Evolutionary conservation across 1,140 invertebrate species (phyloP).

Genomic region (Archegozetes longisetosus): DNA sequence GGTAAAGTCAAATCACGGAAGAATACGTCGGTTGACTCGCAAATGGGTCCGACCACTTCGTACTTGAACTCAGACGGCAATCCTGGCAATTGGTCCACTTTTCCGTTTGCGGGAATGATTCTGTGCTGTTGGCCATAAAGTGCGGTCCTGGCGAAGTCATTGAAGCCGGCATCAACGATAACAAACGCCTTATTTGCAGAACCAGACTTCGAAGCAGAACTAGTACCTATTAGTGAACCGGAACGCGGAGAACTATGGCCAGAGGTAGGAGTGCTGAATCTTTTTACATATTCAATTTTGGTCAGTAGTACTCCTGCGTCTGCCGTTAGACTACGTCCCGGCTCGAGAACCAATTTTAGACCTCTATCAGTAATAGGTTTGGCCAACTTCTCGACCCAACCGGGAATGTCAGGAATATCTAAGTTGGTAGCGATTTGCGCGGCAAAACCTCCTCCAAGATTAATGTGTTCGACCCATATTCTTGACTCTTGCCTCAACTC

Average conservation of each 20-base stretch:
- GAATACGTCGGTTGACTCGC: slow-evolving; percentile 33
- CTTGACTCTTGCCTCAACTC: slow-evolving; percentile 8
- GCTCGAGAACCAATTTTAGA: slow-evolving; percentile 29
- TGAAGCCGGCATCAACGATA: slow-evolving; percentile 24
- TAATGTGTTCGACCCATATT: slow-evolving; percentile 23
- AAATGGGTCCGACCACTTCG: slow-evolving; percentile 35
- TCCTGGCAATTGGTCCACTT: slow-evolving; percentile 13
- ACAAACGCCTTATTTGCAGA: slow-evolving; percentile 19
- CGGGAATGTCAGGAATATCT: slow-evolving; percentile 16
- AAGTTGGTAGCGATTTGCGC: slow-evolving; percentile 25
- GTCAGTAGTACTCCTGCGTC: slow-evolving; percentile 30
- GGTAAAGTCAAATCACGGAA: slow-evolving; percentile 28
- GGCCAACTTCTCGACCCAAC: slow-evolving; percentile 19
- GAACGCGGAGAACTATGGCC: slow-evolving; percentile 6
- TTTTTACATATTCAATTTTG: slow-evolving; percentile 24
- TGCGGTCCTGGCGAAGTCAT: slow-evolving; percentile 30
- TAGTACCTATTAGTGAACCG: slow-evolving; percentile 5
- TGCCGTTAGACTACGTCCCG: slow-evolving; percentile 30
- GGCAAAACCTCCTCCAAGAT: slow-evolving; percentile 32
- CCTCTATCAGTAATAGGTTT: slow-evolving; percentile 19
- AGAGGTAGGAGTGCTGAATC: background rate
- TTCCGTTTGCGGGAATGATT: slow-evolving; percentile 22
- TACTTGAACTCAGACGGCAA: slow-evolving; percentile 15
- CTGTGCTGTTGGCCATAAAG: slow-evolving; percentile 31
- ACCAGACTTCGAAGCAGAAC: background rate